Percentiles rank a stretch among this genome's conserved stretches.
Conservation (phyloP, 2,113 vertebrate genomes). For the Alligator sinensis region DNA sequence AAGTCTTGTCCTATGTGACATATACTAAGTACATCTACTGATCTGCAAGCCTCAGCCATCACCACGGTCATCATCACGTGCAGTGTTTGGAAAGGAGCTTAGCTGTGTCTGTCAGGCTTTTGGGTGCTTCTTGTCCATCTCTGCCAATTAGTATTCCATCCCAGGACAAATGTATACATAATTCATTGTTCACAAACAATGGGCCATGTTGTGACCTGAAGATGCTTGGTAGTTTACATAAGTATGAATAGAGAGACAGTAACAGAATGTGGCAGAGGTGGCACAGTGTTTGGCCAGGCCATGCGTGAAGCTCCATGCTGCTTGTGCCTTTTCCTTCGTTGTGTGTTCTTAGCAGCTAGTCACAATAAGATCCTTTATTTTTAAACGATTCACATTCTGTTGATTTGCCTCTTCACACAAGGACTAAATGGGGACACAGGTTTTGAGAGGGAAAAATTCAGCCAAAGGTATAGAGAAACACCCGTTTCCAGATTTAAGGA, state of each 20-base stretch:
- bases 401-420: background rate
- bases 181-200: background rate
- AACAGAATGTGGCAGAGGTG: background rate
- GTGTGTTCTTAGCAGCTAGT: background rate
- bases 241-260: background rate
- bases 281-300: background rate
- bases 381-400: background rate
- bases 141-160: background rate
- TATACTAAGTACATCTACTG: background rate
- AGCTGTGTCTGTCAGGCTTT: background rate
- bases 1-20: conserved; percentile 30
- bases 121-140: background rate
- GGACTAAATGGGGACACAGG: background rate
- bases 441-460: background rate
- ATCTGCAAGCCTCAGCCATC: background rate
- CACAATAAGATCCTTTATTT: background rate
- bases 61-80: background rate
- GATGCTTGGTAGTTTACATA: background rate
- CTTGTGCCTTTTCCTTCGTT: background rate
- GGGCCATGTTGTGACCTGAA: background rate
- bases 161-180: background rate
- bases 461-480: background rate
- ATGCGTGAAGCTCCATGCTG: background rate
- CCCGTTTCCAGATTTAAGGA: background rate
- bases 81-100: background rate